Conservation (phyloP, 2,797 vertebrate genomes). For the Sebastes oblongus region DNA sequence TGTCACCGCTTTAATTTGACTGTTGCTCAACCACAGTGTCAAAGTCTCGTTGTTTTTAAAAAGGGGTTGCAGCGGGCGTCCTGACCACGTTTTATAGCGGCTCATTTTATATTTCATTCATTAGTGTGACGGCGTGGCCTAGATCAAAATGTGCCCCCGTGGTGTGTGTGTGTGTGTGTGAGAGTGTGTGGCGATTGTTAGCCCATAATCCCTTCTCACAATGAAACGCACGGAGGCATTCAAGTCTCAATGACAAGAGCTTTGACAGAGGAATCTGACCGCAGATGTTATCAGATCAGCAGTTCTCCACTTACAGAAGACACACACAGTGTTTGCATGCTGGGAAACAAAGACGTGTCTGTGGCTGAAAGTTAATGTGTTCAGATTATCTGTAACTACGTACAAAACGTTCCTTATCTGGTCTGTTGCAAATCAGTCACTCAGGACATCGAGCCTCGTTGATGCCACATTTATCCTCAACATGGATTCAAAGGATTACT, state of each 20-base stretch:
- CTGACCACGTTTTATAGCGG: neutral
- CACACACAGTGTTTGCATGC: constrained; percentile 12
- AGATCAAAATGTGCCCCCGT: constrained; percentile 26
- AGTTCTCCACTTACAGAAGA: constrained; percentile 46
- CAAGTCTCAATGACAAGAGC: constrained; percentile 58
- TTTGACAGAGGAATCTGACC: constrained; percentile 68
- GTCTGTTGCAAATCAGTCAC: neutral
- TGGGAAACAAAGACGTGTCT: constrained; percentile 40
- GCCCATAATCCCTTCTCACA: constrained; percentile 70
- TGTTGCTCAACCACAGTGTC: neutral
- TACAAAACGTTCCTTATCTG: neutral
- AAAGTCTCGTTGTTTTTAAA: neutral
- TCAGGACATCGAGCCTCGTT: neutral
- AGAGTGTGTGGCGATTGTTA: constrained; percentile 36
- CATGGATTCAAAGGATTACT: neutral
- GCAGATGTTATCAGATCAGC: constrained; percentile 69
- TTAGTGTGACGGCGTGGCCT: constrained; percentile 24
- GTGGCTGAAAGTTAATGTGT: neutral
- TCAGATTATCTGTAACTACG: constrained; percentile 12
- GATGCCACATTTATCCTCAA: neutral
- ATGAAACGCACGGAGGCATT: constrained; percentile 57
- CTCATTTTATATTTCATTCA: constrained; percentile 22
- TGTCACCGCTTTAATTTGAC: neutral
- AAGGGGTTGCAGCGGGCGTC: neutral
- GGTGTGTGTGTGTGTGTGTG: neutral